Evolutionary conservation across 2,888 invertebrate species (phyloP).

Genomic region (Rhagium mordax): DNA sequence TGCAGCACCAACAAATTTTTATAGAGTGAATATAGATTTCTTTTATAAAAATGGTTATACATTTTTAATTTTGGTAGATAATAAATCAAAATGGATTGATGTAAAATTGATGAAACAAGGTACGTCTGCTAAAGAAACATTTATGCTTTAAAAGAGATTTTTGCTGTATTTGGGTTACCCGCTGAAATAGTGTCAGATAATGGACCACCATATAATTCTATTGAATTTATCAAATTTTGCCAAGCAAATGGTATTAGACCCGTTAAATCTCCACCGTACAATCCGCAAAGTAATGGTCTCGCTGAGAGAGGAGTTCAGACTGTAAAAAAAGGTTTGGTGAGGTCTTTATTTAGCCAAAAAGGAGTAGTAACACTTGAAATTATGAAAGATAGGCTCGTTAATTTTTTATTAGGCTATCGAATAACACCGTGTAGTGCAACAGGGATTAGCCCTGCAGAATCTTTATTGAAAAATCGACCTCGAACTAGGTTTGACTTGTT

Average conservation of each 20-base stretch:
- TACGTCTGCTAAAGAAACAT: no score
- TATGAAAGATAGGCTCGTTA: background rate
- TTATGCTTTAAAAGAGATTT: no score
- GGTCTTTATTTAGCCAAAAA: slow-evolving; percentile 25
- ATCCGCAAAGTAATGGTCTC: background rate
- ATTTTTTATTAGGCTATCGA: no score
- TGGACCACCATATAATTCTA: slow-evolving; percentile 51
- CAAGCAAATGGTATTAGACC: slow-evolving; percentile 43
- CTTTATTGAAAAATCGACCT: slow-evolving; percentile 29
- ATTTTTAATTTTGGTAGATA: no score
- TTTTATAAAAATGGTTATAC: no score
- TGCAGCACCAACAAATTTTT: no score
- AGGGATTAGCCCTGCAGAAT: slow-evolving; percentile 9
- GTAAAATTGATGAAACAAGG: no score
- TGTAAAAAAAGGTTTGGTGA: slow-evolving; percentile 46
- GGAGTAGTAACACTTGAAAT: background rate
- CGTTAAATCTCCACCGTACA: no score
- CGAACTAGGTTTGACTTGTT: background rate
- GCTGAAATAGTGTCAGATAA: slow-evolving; percentile 43
- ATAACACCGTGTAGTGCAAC: no score
- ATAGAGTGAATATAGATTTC: no score
- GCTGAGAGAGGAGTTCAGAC: slow-evolving; percentile 50
- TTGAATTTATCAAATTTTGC: slow-evolving; percentile 47
- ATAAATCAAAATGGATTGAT: no score
- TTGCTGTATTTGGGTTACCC: no score